Evolutionary conservation across 2,888 invertebrate genomes (phyloP), one percentile per base, ranked within the genome.

Genomic region (Acleris laterana): DNA sequence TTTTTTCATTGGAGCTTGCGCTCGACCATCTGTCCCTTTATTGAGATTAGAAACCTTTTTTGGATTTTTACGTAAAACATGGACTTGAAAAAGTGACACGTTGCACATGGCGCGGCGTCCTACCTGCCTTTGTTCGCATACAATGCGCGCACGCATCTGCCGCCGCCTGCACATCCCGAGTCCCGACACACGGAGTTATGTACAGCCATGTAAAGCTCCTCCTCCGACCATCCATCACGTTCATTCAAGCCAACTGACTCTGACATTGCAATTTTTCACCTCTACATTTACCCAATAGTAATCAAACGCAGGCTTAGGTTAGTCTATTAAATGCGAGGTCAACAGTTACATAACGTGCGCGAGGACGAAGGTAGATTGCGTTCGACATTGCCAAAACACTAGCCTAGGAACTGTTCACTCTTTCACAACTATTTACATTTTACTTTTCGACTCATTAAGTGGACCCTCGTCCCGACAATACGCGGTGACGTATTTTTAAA

Each of bases 101-200:
- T 74, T 85, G 89, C 92, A 93, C 90, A 93, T 93, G 92, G 91
- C 85, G 81, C 74, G 79, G 77, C 78, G 82, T 79, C 82, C 85
- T 92, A 92, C 92, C 92, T 92, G 91, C 90, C 78, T 93, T 93
- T 92, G 91, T 92, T 85, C 79, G 72, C 74, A 78, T 78, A 92
- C 92, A 90, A 92, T 89, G 84, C 80, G 76, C 75, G 74, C 73
- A 79, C 82, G 83, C 85, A 91, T 92, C 91, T 91, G 92, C 89
- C 86, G 84, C 83, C 83, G 85, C 86, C 86, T 81, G 83, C 87
- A 80, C 87, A 78, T 73, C 79, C 70, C 73, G 69, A 46, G 78
- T 73, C 79, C 70, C 73, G 69, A 46, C 74, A 46, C 74, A 76
- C 67, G 68, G 70, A 69, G 70, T 70, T 74, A 72, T 75, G 46